Conservation (phyloP, 2,113 vertebrate genomes). For the Acinonyx jubatus region DNA sequence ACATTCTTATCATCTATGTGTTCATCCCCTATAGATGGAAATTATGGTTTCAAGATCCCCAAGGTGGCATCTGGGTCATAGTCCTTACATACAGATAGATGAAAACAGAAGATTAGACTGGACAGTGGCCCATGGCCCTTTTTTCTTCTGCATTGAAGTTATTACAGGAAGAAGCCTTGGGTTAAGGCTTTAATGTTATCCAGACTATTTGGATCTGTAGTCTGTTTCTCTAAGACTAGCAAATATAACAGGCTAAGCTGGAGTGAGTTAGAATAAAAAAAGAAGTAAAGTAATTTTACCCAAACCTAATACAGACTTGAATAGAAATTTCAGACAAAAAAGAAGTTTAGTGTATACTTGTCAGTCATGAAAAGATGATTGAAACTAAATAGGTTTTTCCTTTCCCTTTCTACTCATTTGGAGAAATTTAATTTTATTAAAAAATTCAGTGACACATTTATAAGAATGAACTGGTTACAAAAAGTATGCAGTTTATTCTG, state of each 20-base stretch:
- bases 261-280: background rate
- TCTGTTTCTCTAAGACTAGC: background rate
- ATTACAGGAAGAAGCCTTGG: background rate
- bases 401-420: background rate
- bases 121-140: background rate
- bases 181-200: background rate
- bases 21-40: background rate
- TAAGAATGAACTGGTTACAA: background rate
- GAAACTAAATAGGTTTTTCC: background rate
- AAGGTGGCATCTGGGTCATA: background rate
- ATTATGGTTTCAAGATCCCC: background rate
- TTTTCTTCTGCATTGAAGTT: background rate
- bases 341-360: constrained; percentile 1
- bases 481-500: background rate
- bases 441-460: background rate
- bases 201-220: background rate
- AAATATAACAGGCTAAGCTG: background rate
- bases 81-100: background rate
- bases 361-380: constrained; percentile 28
- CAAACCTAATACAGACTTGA: constrained; percentile 3
- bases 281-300: background rate
- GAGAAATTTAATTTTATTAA: constrained; percentile 32
- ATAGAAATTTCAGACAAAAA: constrained; percentile 10
- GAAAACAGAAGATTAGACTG: background rate
- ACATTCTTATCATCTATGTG: background rate